Base-by-base conservation (phyloP, 2,113 vertebrate species). In the Oenanthe melanoleuca region DNA sequence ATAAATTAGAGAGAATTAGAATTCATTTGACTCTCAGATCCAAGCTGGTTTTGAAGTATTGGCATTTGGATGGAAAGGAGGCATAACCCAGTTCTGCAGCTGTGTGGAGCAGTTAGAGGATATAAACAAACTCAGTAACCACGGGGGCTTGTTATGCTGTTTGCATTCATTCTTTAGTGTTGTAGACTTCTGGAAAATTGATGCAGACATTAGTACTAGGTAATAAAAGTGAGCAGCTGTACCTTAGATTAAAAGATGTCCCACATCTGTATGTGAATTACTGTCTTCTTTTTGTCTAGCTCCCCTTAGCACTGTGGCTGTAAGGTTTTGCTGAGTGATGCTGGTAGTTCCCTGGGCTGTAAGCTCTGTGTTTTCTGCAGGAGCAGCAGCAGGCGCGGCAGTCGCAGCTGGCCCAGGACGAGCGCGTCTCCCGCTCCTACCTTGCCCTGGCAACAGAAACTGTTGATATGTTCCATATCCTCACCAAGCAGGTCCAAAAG, bases 401-500 rank as follows among this genome's bases (percentile, higher is more conserved):
- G 88, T 99, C 99, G 2, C 99, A 99, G 97, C 98, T 99, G 49
- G 98, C 99, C 44, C 99, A 99, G 98, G 99, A 99, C 12, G 99
- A 99, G 97, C 98, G 99, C 0, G 99, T 99, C 15, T 99, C 99
- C 23, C 99, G 99, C 42, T 99, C 99, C 2, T 99, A 99, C 89
- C 98, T 99, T 22, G 99, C 99, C 75, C 97, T 99, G 97, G 99
- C 99, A 26, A 99, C 99, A 1, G 99, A 99, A 97, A 99, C 99
- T 0, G 99, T 99, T 73, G 99, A 99, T 95, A 99, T 99, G 99
- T 99, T 99, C 96, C 99, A 99, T 96, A 99, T 99, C 96, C 99
- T 99, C 89, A 99, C 99, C 89, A 99, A 99, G 98, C 99, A 99
- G 97, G 99, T 99, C 96, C 99, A 99, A 98, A 99, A 99, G 97